Conservation (phyloP, 2,113 vertebrate genomes). For the Orientallactaga bullata region DNA sequence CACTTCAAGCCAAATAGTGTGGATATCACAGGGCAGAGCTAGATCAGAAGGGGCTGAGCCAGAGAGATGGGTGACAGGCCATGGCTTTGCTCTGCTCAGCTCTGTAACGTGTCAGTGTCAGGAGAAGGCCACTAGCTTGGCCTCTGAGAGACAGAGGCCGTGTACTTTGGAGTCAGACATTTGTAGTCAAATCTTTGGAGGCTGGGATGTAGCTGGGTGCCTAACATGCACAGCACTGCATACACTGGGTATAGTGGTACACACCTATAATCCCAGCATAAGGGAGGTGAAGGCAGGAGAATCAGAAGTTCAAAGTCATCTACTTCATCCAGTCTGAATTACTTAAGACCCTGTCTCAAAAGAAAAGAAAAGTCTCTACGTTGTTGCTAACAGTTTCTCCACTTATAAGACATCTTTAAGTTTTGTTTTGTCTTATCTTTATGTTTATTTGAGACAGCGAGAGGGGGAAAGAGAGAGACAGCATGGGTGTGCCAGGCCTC, state of each 20-base stretch:
- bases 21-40: conserved; percentile 1
- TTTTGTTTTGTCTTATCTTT: neutral
- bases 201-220: no score
- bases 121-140: neutral
- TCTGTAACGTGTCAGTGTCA: neutral
- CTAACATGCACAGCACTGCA: no score
- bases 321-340: no score
- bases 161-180: neutral
- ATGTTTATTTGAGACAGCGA: no score
- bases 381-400: neutral
- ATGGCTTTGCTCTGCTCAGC: neutral
- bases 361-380: neutral
- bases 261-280: no score
- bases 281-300: no score
- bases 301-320: no score
- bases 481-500: no score
- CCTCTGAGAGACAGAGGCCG: neutral
- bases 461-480: no score
- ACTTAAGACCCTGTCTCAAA: no score
- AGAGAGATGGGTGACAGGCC: neutral
- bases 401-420: neutral
- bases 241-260: no score
- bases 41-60: neutral
- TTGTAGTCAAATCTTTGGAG: neutral
- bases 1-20: conserved; percentile 1